Base-by-base conservation (phyloP, 2,113 vertebrate genomes). In the Orthonyx spaldingii region DNA sequence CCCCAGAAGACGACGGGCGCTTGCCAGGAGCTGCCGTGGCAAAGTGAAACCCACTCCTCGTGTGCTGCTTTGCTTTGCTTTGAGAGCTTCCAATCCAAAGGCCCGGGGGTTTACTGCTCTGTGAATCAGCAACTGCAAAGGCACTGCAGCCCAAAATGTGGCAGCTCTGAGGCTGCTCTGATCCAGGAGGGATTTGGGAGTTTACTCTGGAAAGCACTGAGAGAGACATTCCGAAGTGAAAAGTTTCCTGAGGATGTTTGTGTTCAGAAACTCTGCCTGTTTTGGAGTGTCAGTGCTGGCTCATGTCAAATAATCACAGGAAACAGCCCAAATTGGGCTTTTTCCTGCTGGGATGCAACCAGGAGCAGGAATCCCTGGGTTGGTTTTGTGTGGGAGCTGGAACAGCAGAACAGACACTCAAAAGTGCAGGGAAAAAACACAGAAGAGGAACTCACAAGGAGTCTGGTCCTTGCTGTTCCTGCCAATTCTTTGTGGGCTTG, bases 41-140 rank as follows among this genome's bases (percentile, higher is more conserved):
- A 79, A 95, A 57, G 89, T 91, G 93, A 96, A 94, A 91, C 10
- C 61, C 77, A 49, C 71, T 71, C 70, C 78, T 94, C 24, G 6
- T 23, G 59, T 1, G 44, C 70, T 70, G 46, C 72, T 93, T 71
- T 47, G 46, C 72, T 93, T 71, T 47, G 77, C 61, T 95, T 76
- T 20, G 70, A 19, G 57, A 96, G 93, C 57, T 65, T 50, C 69
- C 69, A 49, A 55, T 14, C 87, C 27, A 5, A 33, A 87, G 37
- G 69, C 87, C 91, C 61, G 65, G 20, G 81, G 77, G 32, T 82
- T 89, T 83, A 72, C 41, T 75, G 74, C 74, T 84, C 77, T 24
- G 32, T 61, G 87, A 91, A 39, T 84, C 65, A 76, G 80, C 81
- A 78, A 26, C 37, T 70, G 41, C 42, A 75, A 60, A 75, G 16